Evolutionary conservation across 2,797 vertebrate genomes (phyloP), one percentile per base, ranked within the genome.

Genomic region (Eospalax fontanierii): DNA sequence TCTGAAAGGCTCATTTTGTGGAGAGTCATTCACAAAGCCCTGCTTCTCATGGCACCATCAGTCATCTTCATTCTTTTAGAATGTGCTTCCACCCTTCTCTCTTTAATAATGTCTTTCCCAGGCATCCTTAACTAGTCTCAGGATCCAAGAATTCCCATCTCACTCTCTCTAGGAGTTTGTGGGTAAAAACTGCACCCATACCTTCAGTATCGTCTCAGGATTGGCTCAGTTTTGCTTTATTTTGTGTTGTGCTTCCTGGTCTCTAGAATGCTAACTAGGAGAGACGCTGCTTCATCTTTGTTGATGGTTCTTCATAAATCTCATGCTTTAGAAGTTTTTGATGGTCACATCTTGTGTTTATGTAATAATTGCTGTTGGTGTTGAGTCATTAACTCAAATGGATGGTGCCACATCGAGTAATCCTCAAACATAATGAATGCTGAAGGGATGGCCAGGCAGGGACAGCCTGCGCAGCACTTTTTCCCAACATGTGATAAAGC

Each of bases 1-100:
- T 57, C 89, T 57, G 35, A 90, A 96, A 90, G n/a, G 33, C 38
- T 84, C 24, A 16, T 81, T 91, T 87, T 46, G 22, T 54, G 59
- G 54, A 3, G 16, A 87, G 28, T 61, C n/a, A 59, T n/a, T 90
- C 43, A 15, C 75, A 54, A 90, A 91, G 66, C 16, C 24, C 18
- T 14, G 35, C 11, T 26, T 50, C 50, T 43, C 11, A 61, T 6
- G 6, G 70, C 38, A 30, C 2, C 30, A 7, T 40, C n/a, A 80
- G 43, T 76, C 21, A 10, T 24, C 43, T 35, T 71, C 26, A 6
- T 88, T 73, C 71, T 68, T 71, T 61, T 43, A 11, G 38, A 63
- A 14, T 63, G 30, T 89, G 61, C 35, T 30, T 68, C 21, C 40
- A 11, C 24, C 5, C 28, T 79, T 0, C 43, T 59, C 66, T 74